Base-by-base conservation (phyloP, 2,797 vertebrate species). In the Trematomus bernacchii region DNA sequence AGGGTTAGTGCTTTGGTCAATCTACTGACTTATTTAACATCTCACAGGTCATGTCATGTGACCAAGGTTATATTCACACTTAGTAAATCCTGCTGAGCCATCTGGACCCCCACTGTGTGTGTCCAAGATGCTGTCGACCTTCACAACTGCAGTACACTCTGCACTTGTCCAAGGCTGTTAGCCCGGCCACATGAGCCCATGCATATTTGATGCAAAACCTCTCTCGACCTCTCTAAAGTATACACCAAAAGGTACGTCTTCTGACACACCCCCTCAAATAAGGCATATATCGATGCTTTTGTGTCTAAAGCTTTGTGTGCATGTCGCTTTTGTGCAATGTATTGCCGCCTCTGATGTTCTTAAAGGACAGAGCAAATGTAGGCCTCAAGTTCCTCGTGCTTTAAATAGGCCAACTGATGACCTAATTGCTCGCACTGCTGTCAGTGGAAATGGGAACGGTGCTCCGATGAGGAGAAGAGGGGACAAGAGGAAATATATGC, bases 331-430 rank as follows among this genome's bases (percentile, higher is more conserved):
- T 74, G 18, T 74, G 60, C 66, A 43, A 71, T 76, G 79, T 77
- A 66, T 80, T 68, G 46, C 52, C 10, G 16, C 77, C 68, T 89
- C 80, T 83, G 73, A 76, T 91, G 76, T 81, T 73, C 69, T 75
- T 37, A 59, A 75, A 76, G 88, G 79, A 86, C 84, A 66, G 60
- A 72, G 67, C 80, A 89, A 79, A 89, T 79, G 53, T 80, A 85
- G 81, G 86, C 66, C 73, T 80, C 69, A 77, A 61, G 63, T 66
- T 79, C 60, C 46, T 82, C 73, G 13, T 67, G 66, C 88, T 91
- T 85, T 88, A 94, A 93, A 91, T 94, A 94, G 92, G 83, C 88
- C 87, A 79, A 73, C 74, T 72, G 70, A 85, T 92, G 92, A 95
- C 93, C 92, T 92, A 89, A 93, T 92, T 95, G 89, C 79, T 66